Conservation (phyloP, 2,797 vertebrate species). For the Chloroceryle inda region DNA sequence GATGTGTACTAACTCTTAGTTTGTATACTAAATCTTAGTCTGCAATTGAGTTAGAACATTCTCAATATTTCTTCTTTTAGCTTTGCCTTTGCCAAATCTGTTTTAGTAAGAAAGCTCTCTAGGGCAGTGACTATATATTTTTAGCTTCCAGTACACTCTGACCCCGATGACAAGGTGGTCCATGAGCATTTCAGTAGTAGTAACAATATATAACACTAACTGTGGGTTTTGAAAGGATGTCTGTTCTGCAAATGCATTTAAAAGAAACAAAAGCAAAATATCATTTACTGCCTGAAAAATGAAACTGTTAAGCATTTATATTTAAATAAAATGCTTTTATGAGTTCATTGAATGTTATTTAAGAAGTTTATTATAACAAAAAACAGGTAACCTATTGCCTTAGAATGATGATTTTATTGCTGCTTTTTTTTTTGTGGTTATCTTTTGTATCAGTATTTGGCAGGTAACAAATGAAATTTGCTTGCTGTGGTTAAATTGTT, state of each 20-base stretch:
- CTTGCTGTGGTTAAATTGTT: conserved; percentile 71
- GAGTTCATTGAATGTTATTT: conserved; percentile 66
- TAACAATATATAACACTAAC: neutral
- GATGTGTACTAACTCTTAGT: neutral
- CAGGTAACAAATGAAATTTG: conserved; percentile 74
- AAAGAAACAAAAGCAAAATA: conserved; percentile 9
- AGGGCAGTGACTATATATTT: neutral
- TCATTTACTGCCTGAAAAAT: conserved; percentile 38
- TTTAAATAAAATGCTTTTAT: conserved; percentile 62
- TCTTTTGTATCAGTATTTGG: conserved; percentile 69
- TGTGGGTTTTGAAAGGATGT: neutral
- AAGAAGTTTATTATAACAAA: conserved; percentile 24
- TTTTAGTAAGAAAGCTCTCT: neutral
- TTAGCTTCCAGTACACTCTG: neutral
- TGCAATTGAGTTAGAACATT: neutral
- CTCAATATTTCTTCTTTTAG: neutral
- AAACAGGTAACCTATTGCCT: conserved; percentile 33
- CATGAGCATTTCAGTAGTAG: neutral
- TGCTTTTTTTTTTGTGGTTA: conserved; percentile 59
- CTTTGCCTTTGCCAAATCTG: neutral
- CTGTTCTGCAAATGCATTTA: conserved; percentile 27
- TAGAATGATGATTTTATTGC: conserved; percentile 64
- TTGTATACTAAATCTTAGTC: neutral
- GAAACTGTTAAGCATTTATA: conserved; percentile 59
- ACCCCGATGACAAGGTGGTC: neutral